Base-by-base conservation (phyloP, 1,140 invertebrate species). In the Kradibia gibbosae region DNA sequence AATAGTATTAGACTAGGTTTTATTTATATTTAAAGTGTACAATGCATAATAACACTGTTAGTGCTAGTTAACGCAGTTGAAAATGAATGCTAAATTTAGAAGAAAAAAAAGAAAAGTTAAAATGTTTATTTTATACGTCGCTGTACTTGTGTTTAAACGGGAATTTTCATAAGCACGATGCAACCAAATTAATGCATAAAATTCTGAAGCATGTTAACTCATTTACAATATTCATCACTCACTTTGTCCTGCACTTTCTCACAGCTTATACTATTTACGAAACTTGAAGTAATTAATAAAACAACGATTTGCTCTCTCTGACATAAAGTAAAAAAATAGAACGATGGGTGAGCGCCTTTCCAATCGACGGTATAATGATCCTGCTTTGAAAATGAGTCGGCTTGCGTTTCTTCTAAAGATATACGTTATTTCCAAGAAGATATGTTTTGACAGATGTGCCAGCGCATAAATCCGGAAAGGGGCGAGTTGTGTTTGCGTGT, bases 1-100 rank as follows among this genome's bases (percentile, higher is more conserved):
- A 62, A 62, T 85, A 83, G 85, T 90, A 87, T 86, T 88, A 87
- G 88, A 88, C 89, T 91, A 90, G 88, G 86, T 84, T 90, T 91
- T 91, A 90, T 91, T 91, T 88, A 83, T 87, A 89, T 88, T 86
- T 86, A 82, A 86, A 87, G 86, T 89, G 86, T 89, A 90, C 88
- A 89, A 88, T 89, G 89, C 86, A 88, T 87, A 87, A 84, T 89
- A 86, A 89, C 87, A 88, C 88, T 85, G 84, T 89, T 90, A 89
- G 86, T 88, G 86, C 85, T 87, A 89, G 86, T 87, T 82, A 87
- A 87, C 80, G 80, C 74, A 82, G 83, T 79, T 86, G 74, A 84
- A 86, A 87, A 78, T 82, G 50, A 60, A 76, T 72, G 79, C n/a
- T 62, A 62, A 76, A 70, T 57, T 60, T 70, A 72, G n/a, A n/a